Base-by-base conservation (phyloP, 2,888 invertebrate species). In the Pterobdella sp. region DNA sequence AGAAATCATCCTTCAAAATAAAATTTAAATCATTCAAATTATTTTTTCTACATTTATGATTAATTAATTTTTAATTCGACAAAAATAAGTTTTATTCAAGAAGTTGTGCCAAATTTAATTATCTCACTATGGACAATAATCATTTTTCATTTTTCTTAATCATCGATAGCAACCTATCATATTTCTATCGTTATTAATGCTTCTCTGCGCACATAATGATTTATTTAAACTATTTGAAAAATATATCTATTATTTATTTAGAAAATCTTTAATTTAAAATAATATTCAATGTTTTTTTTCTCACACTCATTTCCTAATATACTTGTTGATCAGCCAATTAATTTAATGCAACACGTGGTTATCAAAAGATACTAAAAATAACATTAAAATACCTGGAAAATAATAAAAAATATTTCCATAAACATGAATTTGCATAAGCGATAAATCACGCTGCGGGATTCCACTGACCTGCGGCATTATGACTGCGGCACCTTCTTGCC, bases 101-200 rank as follows among this genome's bases (percentile, higher is more conserved):
- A 4, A 22, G 14, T 4, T 22, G n/a, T 56, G 60, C 60, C 60
- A 56, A 18, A 4, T 56, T 14, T 56, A 56, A 56, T 56, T 56
- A 56, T 56, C 60, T 56, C 14, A 18, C 4, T n/a, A 3, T 26
- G 4, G n/a, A 56, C 60, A 26, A 4, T 26, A 22, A 56, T 56
- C n/a, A 56, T 56, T 4, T n/a, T 4, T 26, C 14, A 56, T 56
- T 56, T n/a, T 56, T 56, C 7, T 14, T 56, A 14, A 14, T 56
- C 60, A 56, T 56, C 60, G 4, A 22, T 56, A 56, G 4, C n/a
- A 56, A 56, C 60, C 60, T 56, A 56, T 56, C 60, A n/a, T 56
- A 56, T 56, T 56, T 56, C 60, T 56, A 7, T 56, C 60, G 49
- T 42, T 42, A 42, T 14, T 42, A 42, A 42, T 42, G 49, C 49